Percentiles rank a stretch among this genome's conserved stretches.
phyloP scores from a whole-genome alignment of 2,113 vertebrate genomes.

The Bufo gargarizans region DNA sequence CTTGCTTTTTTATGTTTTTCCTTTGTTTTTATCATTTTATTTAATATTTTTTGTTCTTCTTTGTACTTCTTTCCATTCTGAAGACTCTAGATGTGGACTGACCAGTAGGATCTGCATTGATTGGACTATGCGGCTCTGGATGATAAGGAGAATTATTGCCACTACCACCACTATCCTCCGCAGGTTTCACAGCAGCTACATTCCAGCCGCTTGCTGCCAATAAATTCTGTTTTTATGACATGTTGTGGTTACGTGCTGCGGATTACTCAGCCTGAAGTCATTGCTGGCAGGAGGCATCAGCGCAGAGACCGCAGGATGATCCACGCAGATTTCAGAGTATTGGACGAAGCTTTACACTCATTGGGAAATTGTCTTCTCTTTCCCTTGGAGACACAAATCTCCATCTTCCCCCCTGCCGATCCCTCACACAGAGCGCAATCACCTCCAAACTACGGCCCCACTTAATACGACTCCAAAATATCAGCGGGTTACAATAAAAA shows the following conservation, averaged over 20 bases:
- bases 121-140: not conserved
- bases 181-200: constrained; percentile 1
- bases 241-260: constrained; percentile 53
- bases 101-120: too few relatives aligned
- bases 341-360: constrained; percentile 36
- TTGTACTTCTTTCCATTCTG: too few relatives aligned
- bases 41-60: too few relatives aligned
- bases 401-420: constrained; percentile 13
- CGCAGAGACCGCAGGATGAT: constrained; percentile 48
- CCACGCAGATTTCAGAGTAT: constrained; percentile 46
- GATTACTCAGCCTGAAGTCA: constrained; percentile 53
- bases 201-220: not conserved
- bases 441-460: not conserved
- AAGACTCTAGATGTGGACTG: too few relatives aligned
- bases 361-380: constrained; percentile 40
- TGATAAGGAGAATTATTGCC: constrained; percentile 27
- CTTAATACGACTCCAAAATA: not conserved
- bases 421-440: constrained; percentile 12
- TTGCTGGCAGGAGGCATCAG: constrained; percentile 37
- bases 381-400: constrained; percentile 50
- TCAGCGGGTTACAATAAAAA: not conserved
- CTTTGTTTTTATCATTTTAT: too few relatives aligned
- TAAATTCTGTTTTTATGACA: constrained; percentile 50
- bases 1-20: too few relatives aligned
- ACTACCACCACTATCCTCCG: not conserved